Evolutionary conservation across 2,797 vertebrate genomes (phyloP), one percentile per base, ranked within the genome.

Genomic region (Schizopygopsis malacanthus): DNA sequence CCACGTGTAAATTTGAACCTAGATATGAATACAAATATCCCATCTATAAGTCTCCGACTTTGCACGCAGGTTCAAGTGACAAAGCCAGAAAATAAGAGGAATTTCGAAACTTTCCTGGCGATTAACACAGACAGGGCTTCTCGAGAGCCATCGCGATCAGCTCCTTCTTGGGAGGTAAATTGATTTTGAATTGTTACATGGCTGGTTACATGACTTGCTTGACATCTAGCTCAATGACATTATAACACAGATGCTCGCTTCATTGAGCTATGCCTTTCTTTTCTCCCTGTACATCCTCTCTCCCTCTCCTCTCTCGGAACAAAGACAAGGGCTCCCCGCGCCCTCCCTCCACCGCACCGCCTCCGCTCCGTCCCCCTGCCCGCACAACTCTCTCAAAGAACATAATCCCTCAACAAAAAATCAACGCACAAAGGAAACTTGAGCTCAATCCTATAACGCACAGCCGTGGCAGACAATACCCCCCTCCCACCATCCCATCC

Each of bases 401-500:
- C 94, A 95, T 95, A 96, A 96, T 96, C 95, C 95, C 92, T 93
- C 93, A 92, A 95, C 95, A 88, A 95, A 96, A 96, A 96, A 96
- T 94, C 92, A 91, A 92, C 91, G 92, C 95, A 96, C 95, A 96
- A 96, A 95, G 93, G 95, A 95, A 95, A 96, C 95, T 95, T 94
- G 94, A 95, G 95, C 94, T 94, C 94, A 95, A 95, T 95, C 95
- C 94, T 94, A 95, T 95, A 95, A 95, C 92, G 92, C 93, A 88
- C 90, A 92, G 94, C 94, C 94, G 94, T 91, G 93, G 93, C 92
- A 92, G 89, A 95, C 95, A 95, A 95, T 94, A 83, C 92, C 83
- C 85, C 88, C 84, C 83, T 86, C 87, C 87, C 86, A 84, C 89
- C 59, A 56, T 39, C 79, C 88, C 89, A 84, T 87, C 90, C 89